A percentile compares a stretch with the other conserved stretches of the same genome.
Conservation (phyloP, 2,888 invertebrate species). For the Aricia artaxerxes region DNA sequence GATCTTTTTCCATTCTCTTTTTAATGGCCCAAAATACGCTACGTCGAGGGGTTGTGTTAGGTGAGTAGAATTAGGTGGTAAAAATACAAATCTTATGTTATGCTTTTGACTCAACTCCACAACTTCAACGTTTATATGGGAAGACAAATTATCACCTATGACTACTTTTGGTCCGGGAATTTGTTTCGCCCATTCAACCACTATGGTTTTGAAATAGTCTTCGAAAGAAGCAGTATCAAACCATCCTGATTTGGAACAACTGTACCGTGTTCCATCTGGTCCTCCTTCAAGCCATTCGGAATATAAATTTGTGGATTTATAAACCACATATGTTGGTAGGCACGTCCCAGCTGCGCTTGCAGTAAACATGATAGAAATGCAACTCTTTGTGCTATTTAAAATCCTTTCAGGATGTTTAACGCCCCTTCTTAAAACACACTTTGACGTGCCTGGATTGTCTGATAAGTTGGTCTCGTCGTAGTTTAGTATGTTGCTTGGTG, state of each 20-base stretch:
- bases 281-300: constrained; percentile 38
- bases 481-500: constrained; percentile 38
- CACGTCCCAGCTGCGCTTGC: constrained; percentile 36
- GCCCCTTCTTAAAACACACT: constrained; percentile 38
- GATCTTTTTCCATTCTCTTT: constrained; percentile 41
- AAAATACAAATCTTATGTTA: constrained; percentile 36
- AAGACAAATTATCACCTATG: constrained; percentile 41
- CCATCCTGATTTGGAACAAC: constrained; percentile 42
- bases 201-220: constrained; percentile 38
- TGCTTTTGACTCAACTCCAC: constrained; percentile 36
- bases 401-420: constrained; percentile 41
- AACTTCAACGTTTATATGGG: constrained; percentile 40
- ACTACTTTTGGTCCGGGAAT: constrained; percentile 38
- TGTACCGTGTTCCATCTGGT: constrained; percentile 39
- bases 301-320: constrained; percentile 38
- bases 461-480: constrained; percentile 42
- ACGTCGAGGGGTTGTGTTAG: constrained; percentile 32
- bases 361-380: constrained; percentile 40
- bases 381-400: constrained; percentile 38
- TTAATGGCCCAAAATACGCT: constrained; percentile 41
- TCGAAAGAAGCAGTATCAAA: constrained; percentile 40
- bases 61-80: constrained; percentile 43
- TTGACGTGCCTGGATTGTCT: constrained; percentile 40
- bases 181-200: constrained; percentile 37
- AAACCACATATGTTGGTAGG: constrained; percentile 40